Evolutionary conservation across 2,797 vertebrate species (phyloP), one percentile per base, ranked within the genome.

Genomic region (Bucorvus abyssinicus): DNA sequence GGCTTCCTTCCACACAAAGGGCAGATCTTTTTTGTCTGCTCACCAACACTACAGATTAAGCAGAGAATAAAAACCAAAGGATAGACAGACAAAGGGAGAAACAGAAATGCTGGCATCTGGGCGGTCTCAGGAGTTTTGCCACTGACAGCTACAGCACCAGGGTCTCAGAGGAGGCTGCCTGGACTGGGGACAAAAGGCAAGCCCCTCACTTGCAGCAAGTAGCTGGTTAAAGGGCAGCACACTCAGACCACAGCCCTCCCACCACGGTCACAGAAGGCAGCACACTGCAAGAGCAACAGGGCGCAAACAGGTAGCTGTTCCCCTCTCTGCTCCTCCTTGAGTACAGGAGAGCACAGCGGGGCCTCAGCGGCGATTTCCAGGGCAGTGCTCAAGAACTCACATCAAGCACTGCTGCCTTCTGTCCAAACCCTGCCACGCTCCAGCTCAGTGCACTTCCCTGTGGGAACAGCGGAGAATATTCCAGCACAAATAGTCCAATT

Each of bases 141-240:
- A 4, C 6, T 53, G 50, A 65, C 45, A 69, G 36, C 49, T 29
- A 21, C 2, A 74, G 60, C 4, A 8, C 14, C 56, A 67, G 52
- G 32, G 82, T 57, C 74, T 59, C 61, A 40, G 21, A 63, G 44
- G 38, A 64, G 30, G 20, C 60, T 16, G 32, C 36, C 61, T 17
- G 5, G 6, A 81, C 2, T 0, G 1, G 30, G 4, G 8, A 0
- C 22, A 0, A 53, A 77, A 61, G 52, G 17, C 22, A 64, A 71
- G 22, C 8, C 3, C 65, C 50, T 14, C 5, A 11, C 29, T 18
- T 20, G 20, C 34, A 21, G 32, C 36, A 30, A n/a, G 50, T 14
- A 32, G 12, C 36, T 64, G 24, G 18, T 38, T 27, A 42, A 69
- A 60, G 70, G 40, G 69, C 78, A 84, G 78, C 36, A 64, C 45